phyloP scores from a whole-genome alignment of 2,888 invertebrate species.

The Euplexia lucipara region DNA sequence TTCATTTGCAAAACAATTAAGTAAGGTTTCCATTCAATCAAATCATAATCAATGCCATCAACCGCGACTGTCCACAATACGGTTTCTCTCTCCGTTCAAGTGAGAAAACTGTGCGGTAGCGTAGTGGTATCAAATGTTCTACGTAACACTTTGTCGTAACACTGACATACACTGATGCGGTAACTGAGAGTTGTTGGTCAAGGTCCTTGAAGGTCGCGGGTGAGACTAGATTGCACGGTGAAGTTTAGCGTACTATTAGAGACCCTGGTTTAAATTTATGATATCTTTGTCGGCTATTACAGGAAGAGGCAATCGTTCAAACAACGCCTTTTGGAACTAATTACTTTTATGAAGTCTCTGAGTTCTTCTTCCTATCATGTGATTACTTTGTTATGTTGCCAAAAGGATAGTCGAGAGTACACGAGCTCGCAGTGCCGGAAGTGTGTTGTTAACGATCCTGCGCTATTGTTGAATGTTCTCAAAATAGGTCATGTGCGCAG shows the following conservation, averaged over 20 bases:
- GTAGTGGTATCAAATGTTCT: constrained; percentile 30
- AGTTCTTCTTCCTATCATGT: no score
- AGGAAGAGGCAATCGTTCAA: background rate
- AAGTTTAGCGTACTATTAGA: background rate
- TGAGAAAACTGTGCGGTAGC: constrained; percentile 26
- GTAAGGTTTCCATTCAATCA: background rate
- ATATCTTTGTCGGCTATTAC: no score
- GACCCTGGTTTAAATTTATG: background rate
- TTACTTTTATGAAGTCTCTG: no score
- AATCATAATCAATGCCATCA: background rate
- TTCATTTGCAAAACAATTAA: constrained; percentile 6
- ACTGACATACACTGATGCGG: background rate
- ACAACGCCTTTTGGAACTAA: no score
- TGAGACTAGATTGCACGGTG: background rate
- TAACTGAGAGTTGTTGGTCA: constrained; percentile 12
- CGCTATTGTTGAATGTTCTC: constrained; percentile 25
- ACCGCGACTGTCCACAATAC: background rate
- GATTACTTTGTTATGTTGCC: no score
- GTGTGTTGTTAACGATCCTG: constrained; percentile 21
- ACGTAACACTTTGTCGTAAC: constrained; percentile 21
- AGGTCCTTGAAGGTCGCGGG: constrained; percentile 35
- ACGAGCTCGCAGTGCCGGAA: constrained; percentile 20
- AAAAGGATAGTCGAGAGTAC: constrained; percentile 11
- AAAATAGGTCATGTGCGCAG: constrained; percentile 13
- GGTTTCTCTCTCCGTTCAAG: constrained; percentile 9